A percentile compares a stretch with the other conserved stretches of the same genome.
phyloP scores from a whole-genome alignment of 2,888 invertebrate genomes.

The Tinea pellionella region DNA sequence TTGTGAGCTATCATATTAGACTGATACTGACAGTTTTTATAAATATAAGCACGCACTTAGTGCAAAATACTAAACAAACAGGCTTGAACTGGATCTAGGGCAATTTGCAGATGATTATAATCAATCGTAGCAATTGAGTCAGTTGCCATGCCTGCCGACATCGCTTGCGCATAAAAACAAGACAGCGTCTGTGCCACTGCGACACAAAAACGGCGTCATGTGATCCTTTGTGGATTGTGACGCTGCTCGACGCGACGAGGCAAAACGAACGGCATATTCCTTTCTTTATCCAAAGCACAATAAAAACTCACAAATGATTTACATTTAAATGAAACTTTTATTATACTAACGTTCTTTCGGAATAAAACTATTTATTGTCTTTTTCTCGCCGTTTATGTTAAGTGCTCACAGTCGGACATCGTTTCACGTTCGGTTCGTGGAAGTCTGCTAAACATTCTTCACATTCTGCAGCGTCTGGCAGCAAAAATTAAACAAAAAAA shows the following conservation, averaged over 20 bases:
- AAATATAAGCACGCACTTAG: not conserved
- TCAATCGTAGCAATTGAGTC: slow-evolving; percentile 4
- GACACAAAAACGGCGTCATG: slow-evolving; percentile 15
- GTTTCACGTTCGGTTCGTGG: not conserved
- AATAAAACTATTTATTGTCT: not conserved
- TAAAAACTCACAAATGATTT: not conserved
- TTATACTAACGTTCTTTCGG: not conserved
- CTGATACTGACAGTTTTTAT: not conserved
- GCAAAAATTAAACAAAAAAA: not conserved
- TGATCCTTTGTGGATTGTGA: slow-evolving; percentile 13
- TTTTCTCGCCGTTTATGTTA: not conserved
- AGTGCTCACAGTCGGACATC: not conserved
- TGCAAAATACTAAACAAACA: not conserved
- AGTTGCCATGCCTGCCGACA: slow-evolving; percentile 11
- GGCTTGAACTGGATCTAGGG: not conserved
- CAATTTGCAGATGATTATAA: slow-evolving; percentile 5
- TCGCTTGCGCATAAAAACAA: slow-evolving; percentile 10
- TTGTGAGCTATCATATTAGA: not conserved
- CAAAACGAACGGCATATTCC: slow-evolving; percentile 9
- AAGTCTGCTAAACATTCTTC: not conserved
- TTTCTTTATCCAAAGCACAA: slow-evolving; percentile 6
- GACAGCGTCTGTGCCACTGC: slow-evolving; percentile 10
- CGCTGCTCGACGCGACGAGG: not conserved
- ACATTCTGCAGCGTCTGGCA: not conserved
- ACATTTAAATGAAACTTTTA: not conserved